Conservation (phyloP, 2,113 vertebrate genomes). For the Lampris megalopsis region DNA sequence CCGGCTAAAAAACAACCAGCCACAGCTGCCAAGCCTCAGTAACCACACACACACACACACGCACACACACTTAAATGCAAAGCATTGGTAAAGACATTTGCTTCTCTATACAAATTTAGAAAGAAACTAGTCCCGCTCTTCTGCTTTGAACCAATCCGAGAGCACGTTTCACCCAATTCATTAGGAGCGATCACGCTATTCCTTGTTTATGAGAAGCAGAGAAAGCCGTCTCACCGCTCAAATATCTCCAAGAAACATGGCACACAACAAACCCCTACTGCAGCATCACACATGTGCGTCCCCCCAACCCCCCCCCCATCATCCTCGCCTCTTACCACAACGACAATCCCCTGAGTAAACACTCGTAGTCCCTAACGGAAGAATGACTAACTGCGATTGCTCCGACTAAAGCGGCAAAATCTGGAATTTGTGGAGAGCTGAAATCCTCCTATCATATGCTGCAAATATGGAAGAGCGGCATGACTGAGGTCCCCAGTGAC, state of each 20-base stretch:
- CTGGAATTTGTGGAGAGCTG: constrained; percentile 71
- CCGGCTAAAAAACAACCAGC: constrained; percentile 70
- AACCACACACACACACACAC: constrained; percentile 66
- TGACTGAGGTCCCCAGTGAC: constrained; percentile 26
- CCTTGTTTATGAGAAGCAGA: constrained; percentile 64
- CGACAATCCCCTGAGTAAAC: constrained; percentile 78
- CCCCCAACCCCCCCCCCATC: constrained; percentile 36
- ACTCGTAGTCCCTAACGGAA: constrained; percentile 72
- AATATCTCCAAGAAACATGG: constrained; percentile 58
- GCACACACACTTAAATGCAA: constrained; percentile 58
- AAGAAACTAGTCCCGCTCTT: constrained; percentile 29
- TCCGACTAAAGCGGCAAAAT: constrained; percentile 63
- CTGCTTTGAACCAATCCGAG: constrained; percentile 52
- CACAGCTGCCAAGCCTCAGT: constrained; percentile 56
- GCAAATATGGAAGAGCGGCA: constrained; percentile 47
- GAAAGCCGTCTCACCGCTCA: constrained; percentile 59
- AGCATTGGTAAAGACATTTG: constrained; percentile 39
- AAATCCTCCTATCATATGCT: constrained; percentile 56
- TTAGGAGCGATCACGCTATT: constrained; percentile 65
- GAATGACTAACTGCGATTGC: constrained; percentile 67
- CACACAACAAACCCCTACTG: constrained; percentile 63
- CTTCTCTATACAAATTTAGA: constrained; percentile 26
- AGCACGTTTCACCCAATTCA: constrained; percentile 67
- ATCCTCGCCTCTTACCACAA: constrained; percentile 71
- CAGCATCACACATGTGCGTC: constrained; percentile 72